Conservation (phyloP, 53 echinoderm and acorn worm species). For the Echinometra lucunter region DNA sequence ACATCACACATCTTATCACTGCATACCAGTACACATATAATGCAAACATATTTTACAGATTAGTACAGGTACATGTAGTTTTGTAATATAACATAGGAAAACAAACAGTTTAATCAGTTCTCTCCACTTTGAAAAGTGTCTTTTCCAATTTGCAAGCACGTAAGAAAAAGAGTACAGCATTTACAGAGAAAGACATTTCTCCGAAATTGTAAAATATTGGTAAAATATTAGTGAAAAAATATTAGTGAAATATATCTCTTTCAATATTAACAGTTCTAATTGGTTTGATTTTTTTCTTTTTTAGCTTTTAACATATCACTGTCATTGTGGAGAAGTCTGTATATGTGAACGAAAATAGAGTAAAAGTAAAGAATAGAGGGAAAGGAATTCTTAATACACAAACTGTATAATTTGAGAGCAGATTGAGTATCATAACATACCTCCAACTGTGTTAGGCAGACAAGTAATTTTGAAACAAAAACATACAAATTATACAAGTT, state of each 20-base stretch:
- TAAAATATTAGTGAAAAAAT: too few relatives aligned
- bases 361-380: not conserved
- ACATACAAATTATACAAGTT: slow-evolving; percentile 19
- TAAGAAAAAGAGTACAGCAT: too few relatives aligned
- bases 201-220: too few relatives aligned
- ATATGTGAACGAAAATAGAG: not conserved
- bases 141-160: too few relatives aligned
- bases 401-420: not conserved
- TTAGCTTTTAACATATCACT: too few relatives aligned
- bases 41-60: not conserved
- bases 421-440: not conserved
- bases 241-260: too few relatives aligned
- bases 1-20: not conserved
- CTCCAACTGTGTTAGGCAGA: slow-evolving; percentile 62
- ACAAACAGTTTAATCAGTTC: too few relatives aligned
- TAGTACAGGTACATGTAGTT: not conserved
- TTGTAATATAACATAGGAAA: not conserved
- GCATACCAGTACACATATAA: not conserved
- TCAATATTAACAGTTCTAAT: too few relatives aligned
- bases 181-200: too few relatives aligned
- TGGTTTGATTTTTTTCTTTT: too few relatives aligned
- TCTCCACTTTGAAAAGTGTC: too few relatives aligned
- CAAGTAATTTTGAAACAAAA: slow-evolving; percentile 43
- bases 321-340: not conserved
- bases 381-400: not conserved